Evolutionary conservation across 2,797 vertebrate species (phyloP), one percentile per base, ranked within the genome.

Genomic region (Harpagifer antarcticus): DNA sequence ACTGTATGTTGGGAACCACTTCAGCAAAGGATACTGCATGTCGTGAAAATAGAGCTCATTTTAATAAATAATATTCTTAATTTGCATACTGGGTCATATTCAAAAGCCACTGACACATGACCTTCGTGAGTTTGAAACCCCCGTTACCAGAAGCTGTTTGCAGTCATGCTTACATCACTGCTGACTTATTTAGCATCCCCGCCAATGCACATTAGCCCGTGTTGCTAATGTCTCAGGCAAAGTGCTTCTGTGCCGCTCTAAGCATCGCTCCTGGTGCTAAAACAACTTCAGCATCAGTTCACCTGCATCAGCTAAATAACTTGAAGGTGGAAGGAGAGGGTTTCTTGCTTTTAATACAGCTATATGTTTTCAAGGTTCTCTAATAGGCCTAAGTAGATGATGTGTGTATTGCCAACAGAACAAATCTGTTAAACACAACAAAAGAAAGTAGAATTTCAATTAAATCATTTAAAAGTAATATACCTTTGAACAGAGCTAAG

Each of bases 111-210:
- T 73, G 64, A 81, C 75, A 65, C 64, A 53, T 68, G 76, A 83
- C 81, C 76, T 86, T 47, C 66, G 42, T 61, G 63, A 72, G 49
- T 72, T 58, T 78, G 42, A 81, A 56, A 31, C 27, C 42, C 12
- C 53, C 20, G 40, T 64, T 66, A 55, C 74, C 75, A 84, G 71
- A 88, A 79, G 76, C 84, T 78, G 82, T 86, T 86, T 87, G 84
- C 72, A 66, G 77, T 60, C 75, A 58, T 80, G 68, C 64, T 83
- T 81, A 83, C 69, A 73, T 74, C 66, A 57, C 52, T 66, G 27
- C 74, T 91, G 83, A 89, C 75, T 90, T 87, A 91, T 92, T 92
- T 82, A 92, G 65, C 69, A 78, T 61, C 48, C 56, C 52, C 67
- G 69, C 76, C 68, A 71, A 61, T 57, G 81, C 69, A 74, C 67